Conservation (phyloP, 1,140 invertebrate species). For the Drosophila repletoides region DNA sequence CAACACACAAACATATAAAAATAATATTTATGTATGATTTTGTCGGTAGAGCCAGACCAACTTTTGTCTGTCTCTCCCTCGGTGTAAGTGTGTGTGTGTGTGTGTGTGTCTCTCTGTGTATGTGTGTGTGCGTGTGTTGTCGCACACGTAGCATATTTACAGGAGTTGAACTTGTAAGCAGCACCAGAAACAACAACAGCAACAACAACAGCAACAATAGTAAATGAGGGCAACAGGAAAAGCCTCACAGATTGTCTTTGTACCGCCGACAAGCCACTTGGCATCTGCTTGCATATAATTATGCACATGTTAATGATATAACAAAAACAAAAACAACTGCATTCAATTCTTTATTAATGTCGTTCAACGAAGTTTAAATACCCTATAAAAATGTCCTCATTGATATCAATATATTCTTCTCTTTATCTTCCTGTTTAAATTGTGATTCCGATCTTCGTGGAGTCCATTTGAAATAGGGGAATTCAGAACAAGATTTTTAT, state of each 20-base stretch:
- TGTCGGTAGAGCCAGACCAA: slow-evolving; percentile 55
- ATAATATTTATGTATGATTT: slow-evolving; percentile 70
- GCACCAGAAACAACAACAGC: slow-evolving; percentile 40
- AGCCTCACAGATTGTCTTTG: slow-evolving; percentile 60
- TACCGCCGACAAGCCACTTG: slow-evolving; percentile 43
- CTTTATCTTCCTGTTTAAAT: no score
- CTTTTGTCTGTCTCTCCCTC: slow-evolving; percentile 47
- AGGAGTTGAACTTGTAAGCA: slow-evolving; percentile 64
- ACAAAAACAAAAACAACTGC: slow-evolving; percentile 18
- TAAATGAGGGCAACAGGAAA: slow-evolving; percentile 46
- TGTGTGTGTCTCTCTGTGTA: slow-evolving; percentile 21
- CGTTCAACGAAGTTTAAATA: background rate
- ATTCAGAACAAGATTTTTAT: background rate
- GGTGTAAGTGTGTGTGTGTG: slow-evolving; percentile 11
- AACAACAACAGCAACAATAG: slow-evolving; percentile 13
- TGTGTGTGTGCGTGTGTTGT: slow-evolving; percentile 12
- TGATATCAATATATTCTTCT: background rate
- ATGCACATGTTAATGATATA: slow-evolving; percentile 52
- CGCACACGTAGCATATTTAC: slow-evolving; percentile 66
- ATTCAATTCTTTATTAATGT: background rate
- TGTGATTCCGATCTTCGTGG: background rate
- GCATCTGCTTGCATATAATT: slow-evolving; percentile 57
- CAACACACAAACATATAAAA: slow-evolving; percentile 40
- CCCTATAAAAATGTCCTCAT: background rate
- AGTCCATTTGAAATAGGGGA: background rate